These are phyloP conservation scores for Amblyornis subalaris DNA, from an alignment of 2,113 vertebrate genomes.

Conservation along the genomic window DNA sequence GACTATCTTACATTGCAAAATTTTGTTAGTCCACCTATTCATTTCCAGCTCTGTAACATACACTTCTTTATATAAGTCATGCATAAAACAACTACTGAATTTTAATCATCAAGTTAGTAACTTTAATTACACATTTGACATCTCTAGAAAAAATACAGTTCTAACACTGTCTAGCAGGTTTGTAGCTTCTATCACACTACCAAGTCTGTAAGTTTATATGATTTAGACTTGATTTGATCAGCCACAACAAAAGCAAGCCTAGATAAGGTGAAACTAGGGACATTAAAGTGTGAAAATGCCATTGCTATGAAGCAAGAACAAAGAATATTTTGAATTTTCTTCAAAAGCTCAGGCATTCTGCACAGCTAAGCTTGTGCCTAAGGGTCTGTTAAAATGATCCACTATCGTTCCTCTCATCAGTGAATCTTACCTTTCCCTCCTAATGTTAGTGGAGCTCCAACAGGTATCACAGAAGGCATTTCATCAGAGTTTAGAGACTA, in stretches of 20 bases:
- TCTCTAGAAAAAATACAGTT: background rate
- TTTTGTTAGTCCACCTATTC: background rate
- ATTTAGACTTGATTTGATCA: background rate
- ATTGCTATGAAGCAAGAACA: background rate
- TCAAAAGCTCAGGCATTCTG: background rate
- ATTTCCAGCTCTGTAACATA: background rate
- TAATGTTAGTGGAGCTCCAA: background rate
- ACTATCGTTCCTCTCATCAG: background rate
- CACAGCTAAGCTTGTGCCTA: background rate
- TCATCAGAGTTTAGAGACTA: background rate
- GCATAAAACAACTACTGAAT: conserved; percentile 12
- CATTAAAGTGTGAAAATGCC: background rate
- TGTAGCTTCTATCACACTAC: background rate
- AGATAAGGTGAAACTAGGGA: background rate
- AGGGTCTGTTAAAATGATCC: background rate
- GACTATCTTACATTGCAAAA: background rate
- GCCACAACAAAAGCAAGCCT: background rate
- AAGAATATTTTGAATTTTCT: background rate
- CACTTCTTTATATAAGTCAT: background rate
- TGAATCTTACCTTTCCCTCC: background rate
- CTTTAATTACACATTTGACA: background rate
- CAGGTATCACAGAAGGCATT: background rate
- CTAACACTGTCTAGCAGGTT: background rate
- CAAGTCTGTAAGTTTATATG: background rate
- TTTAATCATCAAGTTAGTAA: conserved; percentile 7